Evolutionary conservation across 2,113 vertebrate species (phyloP), one percentile per base, ranked within the genome.

Genomic region (Heterotis niloticus): DNA sequence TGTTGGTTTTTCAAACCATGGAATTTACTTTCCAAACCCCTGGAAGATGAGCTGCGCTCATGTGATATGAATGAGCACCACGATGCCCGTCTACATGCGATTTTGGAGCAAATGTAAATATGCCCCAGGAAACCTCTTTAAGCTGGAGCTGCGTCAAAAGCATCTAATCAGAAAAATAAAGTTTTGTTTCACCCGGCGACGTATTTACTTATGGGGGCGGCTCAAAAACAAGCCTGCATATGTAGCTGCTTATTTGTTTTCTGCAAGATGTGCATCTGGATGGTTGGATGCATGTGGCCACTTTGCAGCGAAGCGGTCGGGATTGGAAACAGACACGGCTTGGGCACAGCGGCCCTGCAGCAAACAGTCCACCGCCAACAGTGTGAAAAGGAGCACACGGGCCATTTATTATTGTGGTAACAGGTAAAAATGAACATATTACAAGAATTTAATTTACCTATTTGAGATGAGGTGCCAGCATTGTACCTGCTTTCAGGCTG

Each of bases 231-330:
- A 86, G 86, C 88, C 82, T 81, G 80, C 81, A 90, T 88, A 73
- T 90, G 81, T 71, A 67, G 78, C 82, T 88, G 86, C 91, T 92
- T 89, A 84, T 92, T 92, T 88, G 84, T 89, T 85, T 86, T 82
- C 78, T 67, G 51, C 66, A 81, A 81, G 72, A 86, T 64, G n/a
- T 66, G 67, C 78, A 85, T 82, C 78, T 84, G 80, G 76, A 81
- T 76, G 83, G 62, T 60, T n/a, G 56, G 68, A 65, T 52, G n/a
- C 17, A 24, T n/a, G 20, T 14, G 14, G 34, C 56, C n/a, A 11
- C 34, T 44, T 44, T 44, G 67, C 56, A 29, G 17, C 12, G 62
- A 78, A 52, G 34, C 71, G 14, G n/a, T 18, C 20, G 26, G 57
- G 62, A 75, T 77, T 79, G 44, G 28, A 81, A 78, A 78, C 57